phyloP scores from a whole-genome alignment of 53 echinoderm and acorn worm genomes.

The Echinometra lucunter region DNA sequence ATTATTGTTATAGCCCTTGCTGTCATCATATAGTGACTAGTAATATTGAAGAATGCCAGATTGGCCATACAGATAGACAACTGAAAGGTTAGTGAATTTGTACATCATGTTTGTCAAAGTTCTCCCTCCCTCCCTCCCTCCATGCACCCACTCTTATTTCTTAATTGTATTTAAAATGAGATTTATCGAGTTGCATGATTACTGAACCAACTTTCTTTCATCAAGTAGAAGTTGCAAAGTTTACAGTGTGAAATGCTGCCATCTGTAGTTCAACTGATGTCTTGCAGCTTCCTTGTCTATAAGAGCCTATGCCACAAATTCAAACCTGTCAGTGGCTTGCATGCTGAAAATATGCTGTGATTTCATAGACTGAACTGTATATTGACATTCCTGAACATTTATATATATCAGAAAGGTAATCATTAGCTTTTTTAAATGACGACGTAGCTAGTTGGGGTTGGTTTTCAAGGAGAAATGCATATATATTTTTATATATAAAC shows the following conservation, averaged over 20 bases:
- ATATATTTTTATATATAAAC: too few relatives aligned
- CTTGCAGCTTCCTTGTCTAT: neutral
- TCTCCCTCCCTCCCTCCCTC: neutral
- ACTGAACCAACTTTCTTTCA: neutral
- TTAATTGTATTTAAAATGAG: too few relatives aligned
- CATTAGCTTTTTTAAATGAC: too few relatives aligned
- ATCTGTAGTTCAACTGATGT: neutral
- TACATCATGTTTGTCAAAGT: neutral
- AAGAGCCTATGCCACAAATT: too few relatives aligned
- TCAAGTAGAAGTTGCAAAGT: neutral
- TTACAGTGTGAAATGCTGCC: slow-evolving; percentile 15
- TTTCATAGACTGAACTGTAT: neutral
- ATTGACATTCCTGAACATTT: neutral
- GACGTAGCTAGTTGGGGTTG: too few relatives aligned
- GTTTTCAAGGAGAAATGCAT: too few relatives aligned
- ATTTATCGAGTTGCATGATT: neutral
- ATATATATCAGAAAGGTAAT: neutral
- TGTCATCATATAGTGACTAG: neutral
- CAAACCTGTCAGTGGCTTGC: neutral
- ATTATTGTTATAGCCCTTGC: neutral
- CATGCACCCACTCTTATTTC: neutral
- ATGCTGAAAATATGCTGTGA: neutral
- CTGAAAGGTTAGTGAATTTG: neutral
- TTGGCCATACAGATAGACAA: neutral
- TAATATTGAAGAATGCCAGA: neutral